These are phyloP conservation scores for Gila orcuttii DNA, from an alignment of 2,113 vertebrate genomes.

Conservation along the genomic window DNA sequence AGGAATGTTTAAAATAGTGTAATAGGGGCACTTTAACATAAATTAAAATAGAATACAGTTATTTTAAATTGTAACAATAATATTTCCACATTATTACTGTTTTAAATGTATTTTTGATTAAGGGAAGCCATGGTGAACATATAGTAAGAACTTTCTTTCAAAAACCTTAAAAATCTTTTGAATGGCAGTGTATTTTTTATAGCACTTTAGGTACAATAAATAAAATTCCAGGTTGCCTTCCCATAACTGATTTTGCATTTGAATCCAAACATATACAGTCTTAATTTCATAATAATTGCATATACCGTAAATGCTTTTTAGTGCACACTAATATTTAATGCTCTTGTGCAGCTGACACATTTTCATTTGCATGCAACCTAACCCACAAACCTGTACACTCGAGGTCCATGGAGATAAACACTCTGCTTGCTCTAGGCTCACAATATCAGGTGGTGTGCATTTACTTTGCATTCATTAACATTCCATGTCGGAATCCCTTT, in stretches of 20 bases:
- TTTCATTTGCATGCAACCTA: slow-evolving; percentile 24
- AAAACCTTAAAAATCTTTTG: neutral
- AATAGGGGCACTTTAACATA: too few relatives aligned
- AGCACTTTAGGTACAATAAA: neutral
- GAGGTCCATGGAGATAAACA: slow-evolving; percentile 17
- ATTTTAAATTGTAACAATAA: too few relatives aligned
- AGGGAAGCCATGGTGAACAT: too few relatives aligned
- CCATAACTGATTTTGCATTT: neutral
- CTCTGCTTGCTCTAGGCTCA: slow-evolving; percentile 1
- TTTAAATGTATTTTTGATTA: too few relatives aligned
- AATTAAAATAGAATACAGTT: too few relatives aligned
- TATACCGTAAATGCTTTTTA: neutral
- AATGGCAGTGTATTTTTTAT: neutral
- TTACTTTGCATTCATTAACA: slow-evolving; percentile 50
- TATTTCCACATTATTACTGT: too few relatives aligned
- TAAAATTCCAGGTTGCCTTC: neutral
- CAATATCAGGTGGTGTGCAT: slow-evolving; percentile 23
- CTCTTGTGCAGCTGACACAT: neutral
- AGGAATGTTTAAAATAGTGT: too few relatives aligned
- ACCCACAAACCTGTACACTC: slow-evolving; percentile 12
- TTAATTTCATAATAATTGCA: neutral
- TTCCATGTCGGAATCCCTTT: slow-evolving; percentile 38
- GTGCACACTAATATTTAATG: neutral
- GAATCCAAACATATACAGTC: neutral
- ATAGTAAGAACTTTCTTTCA: too few relatives aligned